phyloP scores from a whole-genome alignment of 1,140 invertebrate species.

The Pachypsylla venusta region DNA sequence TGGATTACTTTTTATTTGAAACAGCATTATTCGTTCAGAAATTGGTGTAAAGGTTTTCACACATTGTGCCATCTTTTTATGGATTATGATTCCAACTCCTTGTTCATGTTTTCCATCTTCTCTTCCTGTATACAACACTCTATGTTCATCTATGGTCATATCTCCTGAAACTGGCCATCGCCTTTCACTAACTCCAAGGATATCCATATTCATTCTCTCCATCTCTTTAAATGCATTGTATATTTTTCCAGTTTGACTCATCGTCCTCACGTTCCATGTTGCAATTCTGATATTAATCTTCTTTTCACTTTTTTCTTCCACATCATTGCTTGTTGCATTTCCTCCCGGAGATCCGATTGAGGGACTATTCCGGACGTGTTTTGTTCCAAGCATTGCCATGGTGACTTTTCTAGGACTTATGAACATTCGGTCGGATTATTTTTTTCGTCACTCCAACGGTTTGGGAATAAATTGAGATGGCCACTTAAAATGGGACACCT shows the following conservation, averaged over 20 bases:
- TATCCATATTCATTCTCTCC: slow-evolving; percentile 16
- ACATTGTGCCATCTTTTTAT: neutral
- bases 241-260: slow-evolving; percentile 16
- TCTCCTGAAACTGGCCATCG: slow-evolving; percentile 14
- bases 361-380: slow-evolving; percentile 9
- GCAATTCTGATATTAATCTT: neutral
- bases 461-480: no score
- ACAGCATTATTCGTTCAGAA: slow-evolving; percentile 12
- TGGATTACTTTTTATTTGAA: slow-evolving; percentile 8
- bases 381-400: neutral
- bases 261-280: slow-evolving; percentile 2
- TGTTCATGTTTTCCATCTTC: slow-evolving; percentile 9
- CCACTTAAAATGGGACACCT: no score
- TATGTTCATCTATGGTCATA: slow-evolving; percentile 2
- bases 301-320: neutral
- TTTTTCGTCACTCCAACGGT: no score
- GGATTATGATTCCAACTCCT: slow-evolving; percentile 17
- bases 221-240: slow-evolving; percentile 17
- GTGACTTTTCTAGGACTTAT: neutral
- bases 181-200: slow-evolving; percentile 19
- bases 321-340: neutral
- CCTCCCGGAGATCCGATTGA: slow-evolving; percentile 11
- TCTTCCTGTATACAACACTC: slow-evolving; percentile 16
- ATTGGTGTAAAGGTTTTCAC: slow-evolving; percentile 13
- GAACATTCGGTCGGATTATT: neutral